Base-by-base conservation (phyloP, 1,140 invertebrate species). In the Diachasma alloeum region DNA sequence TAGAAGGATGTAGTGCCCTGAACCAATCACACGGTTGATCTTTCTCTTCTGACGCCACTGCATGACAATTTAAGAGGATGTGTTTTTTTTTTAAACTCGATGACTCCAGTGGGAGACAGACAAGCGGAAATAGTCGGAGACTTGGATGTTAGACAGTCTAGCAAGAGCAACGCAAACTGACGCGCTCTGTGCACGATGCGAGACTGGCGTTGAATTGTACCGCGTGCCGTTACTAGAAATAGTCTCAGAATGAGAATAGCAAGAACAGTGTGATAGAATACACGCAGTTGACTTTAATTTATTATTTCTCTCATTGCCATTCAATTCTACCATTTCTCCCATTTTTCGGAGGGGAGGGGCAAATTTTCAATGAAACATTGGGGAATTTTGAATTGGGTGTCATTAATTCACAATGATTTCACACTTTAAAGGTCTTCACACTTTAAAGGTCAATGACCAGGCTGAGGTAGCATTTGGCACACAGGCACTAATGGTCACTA, bases 1-100 rank as follows among this genome's bases (percentile, higher is more conserved):
- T 74, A 90, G 86, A 68, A 90, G 83, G 63, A 85, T 87, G 81
- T 87, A 86, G 84, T 89, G 87, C 53, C 87, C 86, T 5, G 89
- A 90, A n/a, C 88, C 89, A 77, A 90, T 90, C 81, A 90, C 88
- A 80, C 87, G 88, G 79, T 80, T 85, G 82, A 90, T 74, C 77
- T 84, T 89, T 74, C 83, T 82, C 72, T 87, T 85, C 68, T 86
- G 83, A 42, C 89, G 88, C 89, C 88, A 90, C 88, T 90, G 89
- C 89, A 90, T 90, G 68, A 78, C 68, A 76, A 77, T 76, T 80
- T 80, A 17, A n/a, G 56, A 22, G 37, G 13, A 37, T 66, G 26
- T 42, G 2, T 31, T 31, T 31, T 31, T 63, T 48, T 67, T 36
- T 63, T n/a, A 11, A 63, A 17, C 36, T 26, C 4, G 3, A 10